phyloP scores from a whole-genome alignment of 2,113 vertebrate genomes.

The Ifrita kowaldi region DNA sequence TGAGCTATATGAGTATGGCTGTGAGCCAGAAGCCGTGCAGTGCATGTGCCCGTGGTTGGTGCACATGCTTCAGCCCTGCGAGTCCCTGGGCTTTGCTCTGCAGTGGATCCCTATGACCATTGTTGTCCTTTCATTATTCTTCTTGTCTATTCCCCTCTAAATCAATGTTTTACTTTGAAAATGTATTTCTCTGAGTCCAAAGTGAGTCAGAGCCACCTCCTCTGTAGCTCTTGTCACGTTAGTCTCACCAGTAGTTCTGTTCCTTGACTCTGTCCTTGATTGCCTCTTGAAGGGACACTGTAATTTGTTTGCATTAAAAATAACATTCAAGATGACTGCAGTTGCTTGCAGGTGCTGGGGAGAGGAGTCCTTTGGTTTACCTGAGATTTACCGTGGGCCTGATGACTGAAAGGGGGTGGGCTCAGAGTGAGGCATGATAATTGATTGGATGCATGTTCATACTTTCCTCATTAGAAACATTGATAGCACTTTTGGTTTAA shows the following conservation, averaged over 20 bases:
- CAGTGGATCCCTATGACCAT: background rate
- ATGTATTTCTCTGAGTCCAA: background rate
- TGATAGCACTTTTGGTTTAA: background rate
- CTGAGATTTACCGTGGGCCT: background rate
- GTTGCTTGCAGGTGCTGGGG: background rate
- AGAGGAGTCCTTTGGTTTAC: background rate
- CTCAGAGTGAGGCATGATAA: background rate
- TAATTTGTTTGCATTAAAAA: background rate
- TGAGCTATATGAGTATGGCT: background rate
- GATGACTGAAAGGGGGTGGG: background rate
- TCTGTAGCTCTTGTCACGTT: background rate
- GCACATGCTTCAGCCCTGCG: background rate
- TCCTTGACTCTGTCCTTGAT: background rate
- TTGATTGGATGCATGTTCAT: background rate
- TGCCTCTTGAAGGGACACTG: background rate
- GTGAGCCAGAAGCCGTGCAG: background rate
- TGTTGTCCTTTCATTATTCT: background rate
- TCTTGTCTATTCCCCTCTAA: background rate
- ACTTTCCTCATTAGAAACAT: background rate
- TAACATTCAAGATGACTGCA: background rate
- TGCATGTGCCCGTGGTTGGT: fast-evolving
- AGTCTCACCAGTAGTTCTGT: background rate
- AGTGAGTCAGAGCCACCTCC: background rate
- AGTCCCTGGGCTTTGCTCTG: background rate
- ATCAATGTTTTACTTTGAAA: background rate